Evolutionary conservation across 2,888 invertebrate species (phyloP), one percentile per base, ranked within the genome.

Genomic region (Calliphora vomitoria): DNA sequence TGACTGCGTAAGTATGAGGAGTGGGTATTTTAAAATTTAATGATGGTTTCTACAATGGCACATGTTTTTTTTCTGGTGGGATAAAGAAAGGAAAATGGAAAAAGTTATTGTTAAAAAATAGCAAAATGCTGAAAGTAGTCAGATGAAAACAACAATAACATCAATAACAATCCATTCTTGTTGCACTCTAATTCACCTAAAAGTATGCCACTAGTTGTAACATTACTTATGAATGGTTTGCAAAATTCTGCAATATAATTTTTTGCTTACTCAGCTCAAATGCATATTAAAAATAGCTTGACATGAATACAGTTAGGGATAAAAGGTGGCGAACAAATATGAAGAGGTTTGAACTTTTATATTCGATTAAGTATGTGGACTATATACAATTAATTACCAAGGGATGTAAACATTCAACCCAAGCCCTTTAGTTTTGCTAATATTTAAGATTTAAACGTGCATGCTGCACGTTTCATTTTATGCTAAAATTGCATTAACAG

Each of bases 171-270:
- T 8, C 11, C 44, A 47, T 68, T 44, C 15, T 47, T 68, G 47
- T 68, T 44, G 13, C 44, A 47, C 68, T 68, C 68, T 68, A 47
- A 47, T 68, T 44, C 44, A 20, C 68, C 68, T 47, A 20, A 68
- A 68, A 68, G 68, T 47, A 47, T 68, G 68, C 44, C 25, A 58
- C 58, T 58, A 13, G 10, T 13, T 25, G 13, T 4, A 20, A 58
- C 25, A 25, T 58, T 25, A 25, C 13, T 58, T 25, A 18, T 25
- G 15, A n/a, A 50, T 13, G 6, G 15, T n/a, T n/a, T n/a, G 4
- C 50, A 50, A 50, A 50, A n/a, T n/a, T n/a, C 0, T 11, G 11
- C 8, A 50, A 50, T n/a, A 50, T 5, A 5, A n/a, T n/a, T 50
- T 50, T 50, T 50, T n/a, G 50, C 50, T 50, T 50, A 15, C n/a